Conservation (phyloP, 2,888 invertebrate genomes). For the Aelia acuminata region DNA sequence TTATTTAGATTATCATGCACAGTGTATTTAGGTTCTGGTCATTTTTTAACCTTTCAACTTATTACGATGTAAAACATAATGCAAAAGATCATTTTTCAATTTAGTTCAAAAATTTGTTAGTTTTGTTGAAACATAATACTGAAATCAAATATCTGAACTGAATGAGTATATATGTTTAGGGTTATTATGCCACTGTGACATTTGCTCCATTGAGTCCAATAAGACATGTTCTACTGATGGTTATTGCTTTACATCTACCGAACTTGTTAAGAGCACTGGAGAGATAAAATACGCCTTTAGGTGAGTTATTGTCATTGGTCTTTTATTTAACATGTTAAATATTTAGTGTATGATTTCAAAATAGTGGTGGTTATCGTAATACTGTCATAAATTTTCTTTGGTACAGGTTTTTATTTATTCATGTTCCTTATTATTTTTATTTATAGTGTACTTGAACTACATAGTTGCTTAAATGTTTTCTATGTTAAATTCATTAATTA, state of each 20-base stretch:
- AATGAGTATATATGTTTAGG: slow-evolving; percentile 70
- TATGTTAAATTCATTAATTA: no score
- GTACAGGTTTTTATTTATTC: no score
- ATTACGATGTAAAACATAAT: no score
- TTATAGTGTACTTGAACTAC: no score
- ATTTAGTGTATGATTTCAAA: no score
- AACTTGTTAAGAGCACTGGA: slow-evolving; percentile 74
- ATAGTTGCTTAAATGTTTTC: no score
- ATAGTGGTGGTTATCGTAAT: no score
- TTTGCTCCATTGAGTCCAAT: slow-evolving; percentile 82
- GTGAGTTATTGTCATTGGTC: slow-evolving; percentile 70
- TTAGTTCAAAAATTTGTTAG: no score
- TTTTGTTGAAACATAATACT: not conserved
- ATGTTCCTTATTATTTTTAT: no score
- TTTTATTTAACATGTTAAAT: no score
- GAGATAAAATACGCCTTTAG: slow-evolving; percentile 80
- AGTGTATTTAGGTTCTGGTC: not conserved
- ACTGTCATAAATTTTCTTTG: no score
- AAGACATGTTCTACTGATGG: slow-evolving; percentile 91
- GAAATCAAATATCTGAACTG: not conserved
- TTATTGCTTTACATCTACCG: slow-evolving; percentile 87
- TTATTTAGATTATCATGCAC: not conserved
- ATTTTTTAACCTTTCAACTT: no score
- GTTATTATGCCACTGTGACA: slow-evolving; percentile 88
- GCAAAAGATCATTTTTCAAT: not conserved